Evolutionary conservation across 2,113 vertebrate species (phyloP).

Genomic region (Triplophysa rosa): DNA sequence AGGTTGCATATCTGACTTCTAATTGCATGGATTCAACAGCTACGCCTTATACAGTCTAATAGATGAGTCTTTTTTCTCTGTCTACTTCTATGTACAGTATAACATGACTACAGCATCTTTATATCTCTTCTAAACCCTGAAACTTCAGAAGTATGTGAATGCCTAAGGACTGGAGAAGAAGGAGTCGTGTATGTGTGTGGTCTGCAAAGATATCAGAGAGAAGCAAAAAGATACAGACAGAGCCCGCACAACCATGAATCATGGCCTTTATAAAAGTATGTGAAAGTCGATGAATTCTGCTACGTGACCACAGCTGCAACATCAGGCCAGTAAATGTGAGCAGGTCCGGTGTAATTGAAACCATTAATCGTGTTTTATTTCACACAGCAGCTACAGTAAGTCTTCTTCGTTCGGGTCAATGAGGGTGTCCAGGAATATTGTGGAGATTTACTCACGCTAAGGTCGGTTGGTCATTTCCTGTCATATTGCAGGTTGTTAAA

Average conservation of each 20-base stretch:
- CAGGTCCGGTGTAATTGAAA: conserved; percentile 72
- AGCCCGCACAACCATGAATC: conserved; percentile 69
- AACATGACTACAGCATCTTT: background rate
- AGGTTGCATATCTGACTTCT: background rate
- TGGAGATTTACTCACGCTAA: conserved; percentile 6
- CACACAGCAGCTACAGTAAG: conserved; percentile 61
- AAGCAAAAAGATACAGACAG: conserved; percentile 61
- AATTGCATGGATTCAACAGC: background rate
- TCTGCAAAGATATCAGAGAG: background rate
- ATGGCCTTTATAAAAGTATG: conserved; percentile 70
- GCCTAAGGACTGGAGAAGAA: background rate
- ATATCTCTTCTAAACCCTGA: background rate
- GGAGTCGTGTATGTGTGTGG: background rate
- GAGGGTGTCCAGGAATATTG: background rate
- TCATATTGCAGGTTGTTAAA: conserved; percentile 5
- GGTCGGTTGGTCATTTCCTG: background rate
- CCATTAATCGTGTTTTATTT: conserved; percentile 75
- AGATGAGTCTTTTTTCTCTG: background rate
- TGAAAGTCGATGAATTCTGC: conserved; percentile 52
- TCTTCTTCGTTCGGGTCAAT: conserved; percentile 31
- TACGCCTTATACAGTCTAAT: background rate
- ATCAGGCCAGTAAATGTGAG: conserved; percentile 66
- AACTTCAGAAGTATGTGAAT: background rate
- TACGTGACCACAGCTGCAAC: conserved; percentile 46
- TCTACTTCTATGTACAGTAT: background rate